Conservation (phyloP, 2,113 vertebrate species). For the Eublepharis macularius region DNA sequence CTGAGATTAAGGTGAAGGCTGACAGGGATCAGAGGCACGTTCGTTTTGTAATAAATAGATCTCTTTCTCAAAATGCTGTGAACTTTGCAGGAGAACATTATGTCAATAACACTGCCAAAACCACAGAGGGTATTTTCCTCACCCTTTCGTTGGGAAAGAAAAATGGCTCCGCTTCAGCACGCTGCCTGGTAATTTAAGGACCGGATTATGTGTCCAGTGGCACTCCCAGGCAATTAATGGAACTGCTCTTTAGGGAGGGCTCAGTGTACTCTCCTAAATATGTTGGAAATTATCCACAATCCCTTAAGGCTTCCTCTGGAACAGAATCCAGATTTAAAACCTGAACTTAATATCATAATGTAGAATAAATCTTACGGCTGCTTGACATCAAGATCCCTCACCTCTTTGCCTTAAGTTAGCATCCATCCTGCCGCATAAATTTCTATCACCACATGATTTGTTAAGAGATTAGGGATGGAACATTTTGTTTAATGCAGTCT, state of each 20-base stretch:
- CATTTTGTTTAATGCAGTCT: slow-evolving; percentile 27
- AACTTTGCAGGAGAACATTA: slow-evolving; percentile 56
- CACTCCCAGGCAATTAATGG: slow-evolving; percentile 59
- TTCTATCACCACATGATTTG: slow-evolving; percentile 21
- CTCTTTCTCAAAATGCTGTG: slow-evolving; percentile 44
- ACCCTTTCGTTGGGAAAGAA: background rate
- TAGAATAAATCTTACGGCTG: slow-evolving; percentile 43
- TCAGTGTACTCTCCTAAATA: slow-evolving; percentile 55
- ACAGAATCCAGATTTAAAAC: slow-evolving; percentile 60
- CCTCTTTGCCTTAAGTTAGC: slow-evolving; percentile 8
- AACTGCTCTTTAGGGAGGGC: slow-evolving; percentile 63
- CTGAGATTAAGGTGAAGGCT: slow-evolving; percentile 51
- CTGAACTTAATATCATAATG: slow-evolving; percentile 59
- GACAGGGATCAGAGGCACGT: slow-evolving; percentile 40
- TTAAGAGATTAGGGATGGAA: background rate
- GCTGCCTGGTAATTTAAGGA: slow-evolving; percentile 43
- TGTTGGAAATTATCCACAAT: slow-evolving; percentile 55
- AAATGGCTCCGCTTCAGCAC: slow-evolving; percentile 26
- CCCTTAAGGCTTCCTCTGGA: slow-evolving; percentile 52
- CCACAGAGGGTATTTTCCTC: slow-evolving; percentile 16
- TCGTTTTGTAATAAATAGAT: slow-evolving; percentile 50
- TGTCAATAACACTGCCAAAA: slow-evolving; percentile 52
- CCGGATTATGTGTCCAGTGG: slow-evolving; percentile 50
- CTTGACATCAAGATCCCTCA: slow-evolving; percentile 32
- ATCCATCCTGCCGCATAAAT: slow-evolving; percentile 16